Evolutionary conservation across 2,113 vertebrate species (phyloP), one percentile per base, ranked within the genome.

Genomic region (Dasypus novemcinctus): DNA sequence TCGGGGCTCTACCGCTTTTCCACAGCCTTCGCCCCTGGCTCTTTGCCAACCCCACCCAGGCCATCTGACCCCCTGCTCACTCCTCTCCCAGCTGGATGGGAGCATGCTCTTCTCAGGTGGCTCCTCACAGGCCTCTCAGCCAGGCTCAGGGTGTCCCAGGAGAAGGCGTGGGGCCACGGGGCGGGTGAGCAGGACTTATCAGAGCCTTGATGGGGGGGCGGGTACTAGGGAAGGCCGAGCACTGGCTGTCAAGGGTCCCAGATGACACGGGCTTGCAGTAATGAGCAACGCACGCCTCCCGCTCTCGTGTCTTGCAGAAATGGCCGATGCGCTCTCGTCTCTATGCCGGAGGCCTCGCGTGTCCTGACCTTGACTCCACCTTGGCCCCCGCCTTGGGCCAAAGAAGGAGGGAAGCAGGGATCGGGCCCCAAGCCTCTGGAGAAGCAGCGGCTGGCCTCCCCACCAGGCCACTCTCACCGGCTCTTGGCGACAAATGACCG

Each of bases 291-390:
- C 66, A 66, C 43, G 74, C 25, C 13, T 23, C n/a, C 21, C 25
- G 2, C 54, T 33, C 74, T 23, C 1, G 0, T 97, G 57, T 97
- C 81, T 97, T 98, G 33, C 98, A 99, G 99, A 99, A 99, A 93
- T 99, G 99, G 99, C 99, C 99, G 0, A 99, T 99, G 99, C 97
- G 99, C 41, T 99, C 99, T 33, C 96, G 98, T 85, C 99, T 99
- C 87, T 99, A 99, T 49, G 98, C 98, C 13, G 98, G 99, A 91
- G 98, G 97, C 27, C 95, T 97, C 91, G 95, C 86, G 8, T 78
- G 7, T 15, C 81, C 88, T 3, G n/a, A 29, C 36, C 81, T 93
- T 0, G 95, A 85, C n/a, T 61, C 90, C 6, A 59, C 94, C 2
- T 2, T 43, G 29, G 57, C 91, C 33, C 14, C 63, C 4, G 0